phyloP scores from a whole-genome alignment of 2,113 vertebrate genomes.

The Chitala chitala region DNA sequence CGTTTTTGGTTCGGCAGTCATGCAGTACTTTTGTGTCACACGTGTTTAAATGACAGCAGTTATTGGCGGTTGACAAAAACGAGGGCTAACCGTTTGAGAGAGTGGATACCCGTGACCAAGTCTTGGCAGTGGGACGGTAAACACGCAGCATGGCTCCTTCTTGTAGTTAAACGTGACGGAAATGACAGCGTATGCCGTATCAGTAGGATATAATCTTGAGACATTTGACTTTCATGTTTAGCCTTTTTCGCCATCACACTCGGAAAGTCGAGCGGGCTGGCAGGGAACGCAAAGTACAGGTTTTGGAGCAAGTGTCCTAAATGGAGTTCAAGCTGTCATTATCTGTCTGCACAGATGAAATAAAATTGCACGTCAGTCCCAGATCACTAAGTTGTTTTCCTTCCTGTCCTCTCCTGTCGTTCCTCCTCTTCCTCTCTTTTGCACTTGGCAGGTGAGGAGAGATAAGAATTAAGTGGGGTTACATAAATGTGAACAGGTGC shows the following conservation, averaged over 20 bases:
- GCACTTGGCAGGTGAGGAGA: slow-evolving; percentile 44
- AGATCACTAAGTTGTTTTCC: slow-evolving; percentile 43
- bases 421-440: slow-evolving; percentile 4
- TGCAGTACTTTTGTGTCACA: too few relatives aligned
- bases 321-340: slow-evolving; percentile 48
- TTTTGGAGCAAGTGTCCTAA: slow-evolving; percentile 33
- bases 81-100: background rate
- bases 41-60: too few relatives aligned
- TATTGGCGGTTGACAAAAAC: too few relatives aligned
- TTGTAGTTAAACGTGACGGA: background rate
- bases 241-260: slow-evolving; percentile 17
- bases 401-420: slow-evolving; percentile 23
- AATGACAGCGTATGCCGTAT: slow-evolving; percentile 16
- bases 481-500: slow-evolving; percentile 73
- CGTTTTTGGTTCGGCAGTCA: too few relatives aligned
- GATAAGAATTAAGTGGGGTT: slow-evolving; percentile 45
- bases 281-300: slow-evolving; percentile 38
- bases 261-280: slow-evolving; percentile 15
- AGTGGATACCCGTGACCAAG: background rate
- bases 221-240: slow-evolving; percentile 41
- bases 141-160: background rate
- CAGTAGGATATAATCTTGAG: slow-evolving; percentile 40
- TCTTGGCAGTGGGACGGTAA: background rate
- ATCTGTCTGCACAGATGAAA: slow-evolving; percentile 44
- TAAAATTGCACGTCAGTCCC: slow-evolving; percentile 44